Base-by-base conservation (phyloP, 1,140 invertebrate genomes). In the Calephelis virginiensis region DNA sequence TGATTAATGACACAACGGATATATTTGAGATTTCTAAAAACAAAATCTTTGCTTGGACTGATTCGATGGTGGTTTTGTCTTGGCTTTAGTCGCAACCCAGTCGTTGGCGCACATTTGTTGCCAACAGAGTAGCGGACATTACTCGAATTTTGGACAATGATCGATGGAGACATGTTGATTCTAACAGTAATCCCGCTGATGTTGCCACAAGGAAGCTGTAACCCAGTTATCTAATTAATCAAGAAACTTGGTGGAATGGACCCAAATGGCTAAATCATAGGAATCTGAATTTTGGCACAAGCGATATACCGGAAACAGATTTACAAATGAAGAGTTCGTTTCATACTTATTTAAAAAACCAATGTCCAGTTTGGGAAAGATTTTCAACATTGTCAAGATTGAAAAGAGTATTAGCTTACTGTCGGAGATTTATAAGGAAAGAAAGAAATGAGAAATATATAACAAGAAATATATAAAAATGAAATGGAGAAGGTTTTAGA, bases 41-140 rank as follows among this genome's bases (percentile, higher is more conserved):
- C 2, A 61, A 79, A 7, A 68, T 81, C 12, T 80, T 63, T 64
- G 85, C 83, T 48, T 91, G 82, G 78, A 81, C 78, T 3, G 88
- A 92, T 66, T 91, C 89, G 12, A 76, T 61, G 49, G 69, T 80
- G 3, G 69, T 70, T 8, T 64, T 77, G 14, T 63, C 71, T 5
- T 81, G 82, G 83, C 37, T 89, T 1, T 62, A 77, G 61, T 63
- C 47, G 0, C 64, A 74, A 38, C 73, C 78, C 0, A 69, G n/a
- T 13, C 53, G 68, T 2, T 83, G 81, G 78, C 74, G 72, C 49
- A 71, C 78, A 59, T 82, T 83, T 73, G 75, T 90, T 6, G 77
- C 75, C 8, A 92, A 92, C 69, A 65, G 91, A 63, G 81, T 91
- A 7, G 61, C 74, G 38, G 76, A 84, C 64, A 91, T 91, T 40